Conservation (phyloP, 2,113 vertebrate genomes). For the Ariopsis seemanni region DNA sequence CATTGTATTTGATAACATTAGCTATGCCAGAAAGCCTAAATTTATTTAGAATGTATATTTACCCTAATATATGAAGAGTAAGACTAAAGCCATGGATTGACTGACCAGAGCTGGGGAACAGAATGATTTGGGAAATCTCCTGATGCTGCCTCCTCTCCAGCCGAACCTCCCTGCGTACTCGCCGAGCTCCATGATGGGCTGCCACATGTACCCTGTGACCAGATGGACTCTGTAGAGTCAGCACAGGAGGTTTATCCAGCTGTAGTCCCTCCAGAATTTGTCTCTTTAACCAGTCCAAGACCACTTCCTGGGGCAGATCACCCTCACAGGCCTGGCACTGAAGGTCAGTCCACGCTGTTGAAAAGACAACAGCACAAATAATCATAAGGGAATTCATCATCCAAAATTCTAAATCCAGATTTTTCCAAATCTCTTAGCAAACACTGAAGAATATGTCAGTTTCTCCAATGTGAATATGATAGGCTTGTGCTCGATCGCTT, state of each 20-base stretch:
- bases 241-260: conserved; percentile 58
- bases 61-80: too few species aligned
- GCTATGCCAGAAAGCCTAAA: too few species aligned
- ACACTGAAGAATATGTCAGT: neutral
- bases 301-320: conserved; percentile 52
- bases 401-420: neutral
- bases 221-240: neutral
- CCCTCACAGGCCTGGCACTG: conserved; percentile 48
- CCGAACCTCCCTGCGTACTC: conserved; percentile 42
- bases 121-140: conserved; percentile 80
- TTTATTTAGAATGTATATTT: too few species aligned
- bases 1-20: neutral
- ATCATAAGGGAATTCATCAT: conserved; percentile 38
- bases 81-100: neutral
- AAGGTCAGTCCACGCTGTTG: conserved; percentile 50
- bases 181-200: conserved; percentile 58
- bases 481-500: neutral
- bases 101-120: conserved; percentile 87
- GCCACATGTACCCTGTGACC: conserved; percentile 38
- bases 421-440: neutral
- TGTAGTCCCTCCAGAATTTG: conserved; percentile 64
- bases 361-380: conserved; percentile 47
- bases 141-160: conserved; percentile 35
- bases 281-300: conserved; percentile 64
- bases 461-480: neutral